A percentile compares a stretch with the other conserved stretches of the same genome.
Conservation (phyloP, 2,888 invertebrate species). For the Cerastoderma edule region DNA sequence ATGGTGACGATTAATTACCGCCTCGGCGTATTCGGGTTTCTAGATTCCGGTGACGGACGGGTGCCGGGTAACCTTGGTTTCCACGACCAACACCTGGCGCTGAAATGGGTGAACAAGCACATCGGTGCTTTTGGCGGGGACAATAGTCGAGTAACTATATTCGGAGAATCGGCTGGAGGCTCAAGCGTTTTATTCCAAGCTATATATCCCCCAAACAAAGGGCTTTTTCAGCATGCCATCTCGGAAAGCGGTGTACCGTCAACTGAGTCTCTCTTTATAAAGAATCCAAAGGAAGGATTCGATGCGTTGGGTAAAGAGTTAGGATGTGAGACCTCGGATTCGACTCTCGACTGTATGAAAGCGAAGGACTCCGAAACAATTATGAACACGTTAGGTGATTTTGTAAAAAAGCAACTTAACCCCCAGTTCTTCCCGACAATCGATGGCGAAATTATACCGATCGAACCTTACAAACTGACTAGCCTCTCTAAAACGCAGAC, state of each 20-base stretch:
- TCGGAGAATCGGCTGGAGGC: conserved; percentile 69
- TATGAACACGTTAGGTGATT: background rate
- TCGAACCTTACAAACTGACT: background rate
- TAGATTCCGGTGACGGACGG: conserved; percentile 50
- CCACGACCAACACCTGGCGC: conserved; percentile 63
- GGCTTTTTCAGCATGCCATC: conserved; percentile 52
- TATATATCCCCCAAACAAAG: conserved; percentile 38
- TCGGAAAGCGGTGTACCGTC: conserved; percentile 40
- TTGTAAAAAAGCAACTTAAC: background rate
- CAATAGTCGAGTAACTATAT: conserved; percentile 52
- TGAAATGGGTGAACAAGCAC: conserved; percentile 63
- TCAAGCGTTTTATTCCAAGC: conserved; percentile 50
- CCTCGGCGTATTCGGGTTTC: conserved; percentile 58
- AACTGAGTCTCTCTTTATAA: background rate
- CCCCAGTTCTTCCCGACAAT: conserved; percentile 14
- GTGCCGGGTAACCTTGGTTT: conserved; percentile 64
- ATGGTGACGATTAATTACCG: conserved; percentile 57
- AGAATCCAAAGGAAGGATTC: background rate
- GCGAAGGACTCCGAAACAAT: background rate
- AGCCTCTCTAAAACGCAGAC: background rate
- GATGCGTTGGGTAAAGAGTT: background rate
- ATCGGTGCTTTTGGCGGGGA: conserved; percentile 61
- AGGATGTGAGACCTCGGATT: background rate
- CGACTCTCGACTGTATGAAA: background rate
- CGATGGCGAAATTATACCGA: conserved; percentile 27